phyloP scores from a whole-genome alignment of 2,113 vertebrate species.

The Miniopterus natalensis region DNA sequence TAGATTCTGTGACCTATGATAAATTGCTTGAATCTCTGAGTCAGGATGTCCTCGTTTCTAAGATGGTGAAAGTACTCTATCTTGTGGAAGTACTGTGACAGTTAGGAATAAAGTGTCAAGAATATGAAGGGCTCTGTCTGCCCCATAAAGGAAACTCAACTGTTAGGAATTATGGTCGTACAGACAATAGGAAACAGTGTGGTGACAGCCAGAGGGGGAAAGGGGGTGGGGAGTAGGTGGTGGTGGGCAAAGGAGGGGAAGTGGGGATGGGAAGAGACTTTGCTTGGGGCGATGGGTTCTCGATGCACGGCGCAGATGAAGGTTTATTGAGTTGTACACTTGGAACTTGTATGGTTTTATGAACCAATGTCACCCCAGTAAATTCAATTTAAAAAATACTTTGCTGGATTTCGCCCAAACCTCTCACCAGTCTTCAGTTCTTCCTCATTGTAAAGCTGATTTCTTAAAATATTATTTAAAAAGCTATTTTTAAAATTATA shows the following conservation, averaged over 20 bases:
- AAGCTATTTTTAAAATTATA: not conserved
- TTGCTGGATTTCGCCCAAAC: not conserved
- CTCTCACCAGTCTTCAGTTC: not conserved
- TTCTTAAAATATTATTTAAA: constrained; percentile 47
- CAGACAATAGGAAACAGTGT: too few relatives aligned
- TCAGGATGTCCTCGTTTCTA: constrained; percentile 45
- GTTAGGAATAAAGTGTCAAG: not conserved
- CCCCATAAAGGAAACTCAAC: not conserved
- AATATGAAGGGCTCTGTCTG: not conserved
- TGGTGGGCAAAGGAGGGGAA: too few relatives aligned
- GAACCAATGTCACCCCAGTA: too few relatives aligned
- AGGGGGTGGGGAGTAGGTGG: too few relatives aligned
- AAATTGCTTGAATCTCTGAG: constrained; percentile 52
- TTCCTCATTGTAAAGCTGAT: not conserved
- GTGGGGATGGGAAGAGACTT: too few relatives aligned
- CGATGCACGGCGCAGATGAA: too few relatives aligned
- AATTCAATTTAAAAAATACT: not conserved
- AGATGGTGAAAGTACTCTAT: constrained; percentile 3
- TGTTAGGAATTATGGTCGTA: not conserved
- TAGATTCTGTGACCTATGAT: constrained; percentile 60
- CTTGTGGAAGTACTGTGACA: not conserved
- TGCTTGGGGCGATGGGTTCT: too few relatives aligned
- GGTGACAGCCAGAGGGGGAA: too few relatives aligned
- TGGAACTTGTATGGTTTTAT: too few relatives aligned
- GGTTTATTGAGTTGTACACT: too few relatives aligned